These are phyloP conservation scores for Lepus timidus DNA, from an alignment of 2,113 vertebrate species.

Conservation along the genomic window DNA sequence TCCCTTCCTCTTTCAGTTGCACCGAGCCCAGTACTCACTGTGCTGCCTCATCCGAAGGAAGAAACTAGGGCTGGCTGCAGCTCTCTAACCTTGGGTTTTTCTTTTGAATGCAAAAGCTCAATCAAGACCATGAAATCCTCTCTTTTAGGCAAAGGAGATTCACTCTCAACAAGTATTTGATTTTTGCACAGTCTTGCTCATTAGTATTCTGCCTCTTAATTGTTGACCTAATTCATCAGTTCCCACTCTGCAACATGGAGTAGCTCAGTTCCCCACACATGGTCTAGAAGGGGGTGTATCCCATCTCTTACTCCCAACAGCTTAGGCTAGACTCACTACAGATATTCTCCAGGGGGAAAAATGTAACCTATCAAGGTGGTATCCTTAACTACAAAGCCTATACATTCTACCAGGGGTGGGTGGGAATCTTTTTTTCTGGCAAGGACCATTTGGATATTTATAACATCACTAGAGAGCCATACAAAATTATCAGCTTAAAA, in stretches of 20 bases:
- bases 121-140: neutral
- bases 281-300: rapidly evolving
- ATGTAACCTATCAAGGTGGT: neutral
- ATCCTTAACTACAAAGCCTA: neutral
- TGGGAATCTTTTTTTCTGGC: no score
- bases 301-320: no score
- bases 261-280: neutral
- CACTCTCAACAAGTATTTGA: neutral
- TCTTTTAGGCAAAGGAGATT: neutral
- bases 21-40: neutral
- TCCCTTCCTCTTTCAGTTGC: neutral
- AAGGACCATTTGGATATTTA: no score
- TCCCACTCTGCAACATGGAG: rapidly evolving
- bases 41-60: neutral
- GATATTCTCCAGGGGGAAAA: neutral
- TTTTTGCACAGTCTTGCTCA: neutral
- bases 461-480: no score
- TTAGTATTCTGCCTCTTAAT: rapidly evolving
- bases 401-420: neutral
- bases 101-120: neutral
- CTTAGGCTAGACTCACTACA: neutral
- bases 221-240: neutral
- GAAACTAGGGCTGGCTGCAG: rapidly evolving
- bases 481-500: no score
- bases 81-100: neutral